Evolutionary conservation across 1,140 invertebrate genomes (phyloP), one percentile per base, ranked within the genome.

Genomic region (Drosophila varians): DNA sequence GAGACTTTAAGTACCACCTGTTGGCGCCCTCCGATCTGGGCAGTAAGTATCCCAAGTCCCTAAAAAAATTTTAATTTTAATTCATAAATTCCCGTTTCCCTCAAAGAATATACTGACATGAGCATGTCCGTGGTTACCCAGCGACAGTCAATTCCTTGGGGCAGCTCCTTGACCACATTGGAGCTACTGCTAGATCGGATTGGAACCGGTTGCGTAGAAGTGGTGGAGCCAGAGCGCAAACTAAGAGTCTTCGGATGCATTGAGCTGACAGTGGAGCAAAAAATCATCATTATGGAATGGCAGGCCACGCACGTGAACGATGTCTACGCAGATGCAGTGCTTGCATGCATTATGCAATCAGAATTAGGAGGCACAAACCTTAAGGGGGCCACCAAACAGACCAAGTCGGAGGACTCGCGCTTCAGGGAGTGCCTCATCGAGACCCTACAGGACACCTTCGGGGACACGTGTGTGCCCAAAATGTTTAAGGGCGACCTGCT

Each of bases 1-100:
- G 98, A 31, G 99, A 99, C 91, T 99, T 99, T 88, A 99, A 98
- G 91, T 99, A 99, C 91, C 98, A 99, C 91, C 94, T 99, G 54
- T 91, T 99, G 43, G 95, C 96, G 4, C 96, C 98, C 0, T 93
- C 94, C 8, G 99, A 99, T 92, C 92, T 99, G 18, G 94, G 95
- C 51, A 99, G 95, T 96, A 92, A 93, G 93, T 92, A 58, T 21
- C 14, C 1, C 0, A 36, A 3, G 3, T 5, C 14, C 3, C 0
- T 12, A 11, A n/a, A n/a, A n/a, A n/a, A n/a, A n/a, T n/a, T n/a
- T n/a, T n/a, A n/a, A n/a, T n/a, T 11, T 8, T 8, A 11, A 0
- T 8, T 6, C 9, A 8, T 23, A 6, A 18, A 18, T 5, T 5
- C 23, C 31, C 9, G 5, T 8, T 9, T 49, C 11, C 4, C 23